phyloP scores from a whole-genome alignment of 1,140 invertebrate species.

The Drosophila sproati region DNA sequence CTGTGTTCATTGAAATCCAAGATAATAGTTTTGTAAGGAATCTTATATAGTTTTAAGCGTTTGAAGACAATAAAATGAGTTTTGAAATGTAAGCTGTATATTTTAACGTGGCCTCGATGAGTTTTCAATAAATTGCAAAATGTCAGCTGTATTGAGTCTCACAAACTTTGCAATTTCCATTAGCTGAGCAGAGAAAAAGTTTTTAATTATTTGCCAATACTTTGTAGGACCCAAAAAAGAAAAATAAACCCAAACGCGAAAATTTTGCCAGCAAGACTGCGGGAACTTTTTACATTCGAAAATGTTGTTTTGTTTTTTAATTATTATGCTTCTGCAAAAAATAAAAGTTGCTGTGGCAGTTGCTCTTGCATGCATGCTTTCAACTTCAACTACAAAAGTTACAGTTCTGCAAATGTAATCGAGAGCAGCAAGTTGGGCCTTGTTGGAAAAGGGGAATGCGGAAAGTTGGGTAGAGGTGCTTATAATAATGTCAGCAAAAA shows the following conservation, averaged over 20 bases:
- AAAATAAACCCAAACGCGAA: not conserved
- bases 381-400: conserved; percentile 71
- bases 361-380: conserved; percentile 56
- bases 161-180: conserved; percentile 67
- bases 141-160: conserved; percentile 51
- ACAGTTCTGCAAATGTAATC: conserved; percentile 53
- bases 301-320: conserved; percentile 49
- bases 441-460: not conserved
- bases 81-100: conserved; percentile 14
- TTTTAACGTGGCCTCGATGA: conserved; percentile 20
- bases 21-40: too few relatives aligned
- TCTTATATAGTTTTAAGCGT: too few relatives aligned
- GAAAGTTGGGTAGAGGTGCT: conserved; percentile 2
- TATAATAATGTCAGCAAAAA: conserved; percentile 81
- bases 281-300: conserved; percentile 34
- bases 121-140: conserved; percentile 52
- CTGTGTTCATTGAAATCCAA: too few relatives aligned
- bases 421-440: conserved; percentile 11
- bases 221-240: conserved; percentile 38
- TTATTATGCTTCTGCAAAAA: conserved; percentile 38
- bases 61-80: not conserved
- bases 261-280: conserved; percentile 41
- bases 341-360: conserved; percentile 43
- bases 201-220: conserved; percentile 81
- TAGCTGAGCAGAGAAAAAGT: conserved; percentile 65